phyloP scores from a whole-genome alignment of 2,113 vertebrate genomes.

The Dasyurus viverrinus region DNA sequence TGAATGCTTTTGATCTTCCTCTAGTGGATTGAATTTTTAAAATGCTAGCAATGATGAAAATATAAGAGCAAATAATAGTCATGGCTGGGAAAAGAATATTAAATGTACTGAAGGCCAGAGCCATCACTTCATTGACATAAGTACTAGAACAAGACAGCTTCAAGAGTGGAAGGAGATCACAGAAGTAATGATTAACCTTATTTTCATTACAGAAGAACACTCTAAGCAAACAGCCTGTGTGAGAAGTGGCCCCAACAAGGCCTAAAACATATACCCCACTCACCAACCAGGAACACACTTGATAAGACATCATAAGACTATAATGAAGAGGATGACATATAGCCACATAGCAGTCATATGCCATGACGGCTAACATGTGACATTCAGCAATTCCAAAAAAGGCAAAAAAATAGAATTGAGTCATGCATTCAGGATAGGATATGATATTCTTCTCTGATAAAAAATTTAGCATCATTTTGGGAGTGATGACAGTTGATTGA shows the following conservation, averaged over 20 bases:
- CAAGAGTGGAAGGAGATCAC: constrained; percentile 36
- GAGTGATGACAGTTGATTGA: constrained; percentile 57
- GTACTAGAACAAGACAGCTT: constrained; percentile 39
- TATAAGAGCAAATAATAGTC: constrained; percentile 46
- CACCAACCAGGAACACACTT: background rate
- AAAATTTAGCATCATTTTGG: constrained; percentile 70
- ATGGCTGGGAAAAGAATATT: constrained; percentile 35
- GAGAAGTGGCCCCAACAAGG: background rate
- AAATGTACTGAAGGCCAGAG: constrained; percentile 40
- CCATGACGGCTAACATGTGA: constrained; percentile 48
- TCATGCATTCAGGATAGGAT: constrained; percentile 70
- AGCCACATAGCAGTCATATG: constrained; percentile 37
- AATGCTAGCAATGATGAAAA: constrained; percentile 30
- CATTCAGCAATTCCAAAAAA: constrained; percentile 58
- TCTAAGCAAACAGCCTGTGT: background rate
- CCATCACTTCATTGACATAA: constrained; percentile 48
- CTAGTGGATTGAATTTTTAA: constrained; percentile 24
- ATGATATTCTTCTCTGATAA: constrained; percentile 59
- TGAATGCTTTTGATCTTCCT: constrained; percentile 61
- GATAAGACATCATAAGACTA: constrained; percentile 1
- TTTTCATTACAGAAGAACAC: constrained; percentile 24
- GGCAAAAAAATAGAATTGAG: constrained; percentile 76
- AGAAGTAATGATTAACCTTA: constrained; percentile 34
- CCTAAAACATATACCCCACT: background rate
- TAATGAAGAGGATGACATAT: constrained; percentile 49